A percentile compares a stretch with the other conserved stretches of the same genome.
Evolutionary conservation across 2,797 vertebrate genomes (phyloP).

Genomic region (Alca torda): DNA sequence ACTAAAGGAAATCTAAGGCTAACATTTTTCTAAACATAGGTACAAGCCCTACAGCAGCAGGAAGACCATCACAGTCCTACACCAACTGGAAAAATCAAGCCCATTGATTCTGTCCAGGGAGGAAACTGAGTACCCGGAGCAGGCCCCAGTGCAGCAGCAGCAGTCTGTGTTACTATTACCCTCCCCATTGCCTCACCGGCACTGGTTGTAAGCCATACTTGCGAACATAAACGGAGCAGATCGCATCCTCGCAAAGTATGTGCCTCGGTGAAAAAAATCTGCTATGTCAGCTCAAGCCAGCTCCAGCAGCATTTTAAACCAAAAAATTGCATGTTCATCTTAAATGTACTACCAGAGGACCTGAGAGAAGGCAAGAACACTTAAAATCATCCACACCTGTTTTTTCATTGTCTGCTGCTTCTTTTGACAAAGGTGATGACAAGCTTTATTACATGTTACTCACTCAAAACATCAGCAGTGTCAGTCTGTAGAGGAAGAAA

Average conservation of each 20-base stretch:
- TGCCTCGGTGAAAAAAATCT: neutral
- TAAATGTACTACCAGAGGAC: neutral
- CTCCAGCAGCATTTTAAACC: neutral
- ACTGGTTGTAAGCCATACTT: neutral
- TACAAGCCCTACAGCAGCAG: neutral
- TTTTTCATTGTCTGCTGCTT: neutral
- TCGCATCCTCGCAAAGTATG: neutral
- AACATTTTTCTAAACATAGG: neutral
- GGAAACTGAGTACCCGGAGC: neutral
- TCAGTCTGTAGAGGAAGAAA: neutral
- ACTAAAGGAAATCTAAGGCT: neutral
- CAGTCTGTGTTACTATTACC: accelerated
- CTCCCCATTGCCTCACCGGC: neutral
- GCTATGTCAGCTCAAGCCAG: neutral
- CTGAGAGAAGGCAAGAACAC: neutral
- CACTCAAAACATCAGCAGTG: neutral
- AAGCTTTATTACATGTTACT: neutral
- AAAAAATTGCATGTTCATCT: neutral
- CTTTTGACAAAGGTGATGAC: neutral
- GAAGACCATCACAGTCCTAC: neutral
- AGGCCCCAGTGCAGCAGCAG: neutral
- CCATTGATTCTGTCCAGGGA: neutral
- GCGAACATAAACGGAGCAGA: neutral
- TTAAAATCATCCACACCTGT: neutral
- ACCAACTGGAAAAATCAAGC: neutral